phyloP scores from a whole-genome alignment of 2,113 vertebrate species.

The Mystacornis crossleyi region DNA sequence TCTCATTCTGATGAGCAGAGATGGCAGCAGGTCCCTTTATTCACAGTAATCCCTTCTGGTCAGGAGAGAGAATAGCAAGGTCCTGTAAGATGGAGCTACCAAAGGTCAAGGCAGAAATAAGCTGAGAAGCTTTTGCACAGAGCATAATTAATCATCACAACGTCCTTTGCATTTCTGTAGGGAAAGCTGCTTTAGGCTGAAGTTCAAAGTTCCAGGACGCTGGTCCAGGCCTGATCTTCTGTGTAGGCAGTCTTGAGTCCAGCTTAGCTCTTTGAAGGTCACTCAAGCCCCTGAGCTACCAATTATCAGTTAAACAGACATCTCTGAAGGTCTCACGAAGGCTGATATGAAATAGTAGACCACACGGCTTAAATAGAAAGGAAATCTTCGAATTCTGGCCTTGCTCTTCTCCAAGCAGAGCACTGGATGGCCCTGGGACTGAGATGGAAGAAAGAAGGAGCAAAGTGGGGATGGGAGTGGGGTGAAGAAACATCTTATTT shows the following conservation, averaged over 20 bases:
- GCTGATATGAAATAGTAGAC: background rate
- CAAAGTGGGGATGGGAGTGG: background rate
- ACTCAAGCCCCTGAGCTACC: background rate
- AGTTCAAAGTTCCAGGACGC: background rate
- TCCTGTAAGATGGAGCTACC: background rate
- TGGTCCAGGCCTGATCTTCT: background rate
- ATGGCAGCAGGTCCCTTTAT: conserved; percentile 5
- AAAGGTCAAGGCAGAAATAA: background rate
- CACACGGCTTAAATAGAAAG: background rate
- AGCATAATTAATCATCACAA: background rate
- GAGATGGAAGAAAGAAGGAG: background rate
- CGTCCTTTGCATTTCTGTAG: background rate
- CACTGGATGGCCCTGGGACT: background rate
- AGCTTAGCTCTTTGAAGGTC: background rate
- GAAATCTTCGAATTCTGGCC: background rate
- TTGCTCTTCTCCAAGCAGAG: background rate
- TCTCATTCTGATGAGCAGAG: background rate
- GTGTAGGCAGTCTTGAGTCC: background rate
- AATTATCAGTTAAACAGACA: background rate
- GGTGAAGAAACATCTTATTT: background rate
- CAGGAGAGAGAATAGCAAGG: background rate
- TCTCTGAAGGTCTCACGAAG: background rate
- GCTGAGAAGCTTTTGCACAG: background rate
- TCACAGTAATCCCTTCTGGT: background rate
- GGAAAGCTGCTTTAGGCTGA: background rate